These are phyloP conservation scores for Bos javanicus DNA, from an alignment of 2,113 vertebrate genomes.

Conservation along the genomic window DNA sequence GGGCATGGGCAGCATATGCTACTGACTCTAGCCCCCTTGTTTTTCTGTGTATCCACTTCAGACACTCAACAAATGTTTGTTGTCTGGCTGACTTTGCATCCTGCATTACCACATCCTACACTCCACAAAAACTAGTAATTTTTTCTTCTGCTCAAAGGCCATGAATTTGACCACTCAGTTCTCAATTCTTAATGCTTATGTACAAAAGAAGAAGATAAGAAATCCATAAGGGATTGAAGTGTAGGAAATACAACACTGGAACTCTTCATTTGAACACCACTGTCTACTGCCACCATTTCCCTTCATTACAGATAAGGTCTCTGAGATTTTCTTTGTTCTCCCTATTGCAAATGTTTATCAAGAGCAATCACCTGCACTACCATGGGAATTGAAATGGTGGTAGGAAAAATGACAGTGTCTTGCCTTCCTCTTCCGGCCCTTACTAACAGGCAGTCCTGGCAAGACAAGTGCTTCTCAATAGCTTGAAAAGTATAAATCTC, in stretches of 20 bases:
- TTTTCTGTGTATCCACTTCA: not conserved
- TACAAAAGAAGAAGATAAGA: not conserved
- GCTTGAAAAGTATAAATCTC: not conserved
- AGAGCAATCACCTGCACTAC: not conserved
- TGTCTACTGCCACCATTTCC: not conserved
- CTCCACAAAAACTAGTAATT: not conserved
- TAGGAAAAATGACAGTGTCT: not conserved
- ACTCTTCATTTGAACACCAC: not conserved
- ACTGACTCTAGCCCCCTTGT: not conserved
- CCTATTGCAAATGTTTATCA: not conserved
- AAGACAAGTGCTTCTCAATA: conserved; percentile 11
- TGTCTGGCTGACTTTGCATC: not conserved
- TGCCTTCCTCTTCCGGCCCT: not conserved
- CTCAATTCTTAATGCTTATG: not conserved
- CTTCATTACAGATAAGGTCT: not conserved
- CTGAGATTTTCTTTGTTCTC: conserved; percentile 9
- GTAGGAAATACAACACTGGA: not conserved
- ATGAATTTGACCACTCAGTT: not conserved
- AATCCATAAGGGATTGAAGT: not conserved
- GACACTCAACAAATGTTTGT: not conserved
- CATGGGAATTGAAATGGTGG: not conserved
- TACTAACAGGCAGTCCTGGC: not conserved
- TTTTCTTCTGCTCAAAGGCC: not conserved
- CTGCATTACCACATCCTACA: not conserved
- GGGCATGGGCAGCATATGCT: not conserved